These are phyloP conservation scores for Pseudopipra pipra DNA, from an alignment of 2,113 vertebrate genomes.

Conservation along the genomic window DNA sequence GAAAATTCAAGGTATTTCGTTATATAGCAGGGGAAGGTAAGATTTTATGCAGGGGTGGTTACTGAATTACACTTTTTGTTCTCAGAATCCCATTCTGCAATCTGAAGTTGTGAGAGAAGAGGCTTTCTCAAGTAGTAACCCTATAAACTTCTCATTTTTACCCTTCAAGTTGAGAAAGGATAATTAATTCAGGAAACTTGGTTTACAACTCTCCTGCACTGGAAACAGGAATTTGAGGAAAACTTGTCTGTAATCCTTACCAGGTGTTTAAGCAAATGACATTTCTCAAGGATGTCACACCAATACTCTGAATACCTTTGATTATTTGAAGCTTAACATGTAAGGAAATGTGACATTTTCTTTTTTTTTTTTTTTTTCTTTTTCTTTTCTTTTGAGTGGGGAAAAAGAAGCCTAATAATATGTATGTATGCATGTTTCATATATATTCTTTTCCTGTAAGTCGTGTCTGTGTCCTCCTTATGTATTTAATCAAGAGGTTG, in stretches of 20 bases:
- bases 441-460: not conserved
- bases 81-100: not conserved
- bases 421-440: not conserved
- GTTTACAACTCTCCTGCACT: not conserved
- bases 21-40: not conserved
- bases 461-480: not conserved
- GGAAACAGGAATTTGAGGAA: not conserved
- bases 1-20: not conserved
- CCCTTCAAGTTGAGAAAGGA: not conserved
- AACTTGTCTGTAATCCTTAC: not conserved
- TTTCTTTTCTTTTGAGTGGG: not conserved
- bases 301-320: not conserved
- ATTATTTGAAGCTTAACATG: not conserved
- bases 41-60: not conserved
- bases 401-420: not conserved
- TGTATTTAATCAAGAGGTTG: not conserved
- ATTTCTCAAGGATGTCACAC: not conserved
- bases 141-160: not conserved
- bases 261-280: not conserved
- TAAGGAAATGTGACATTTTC: not conserved
- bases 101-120: not conserved
- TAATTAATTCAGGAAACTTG: not conserved
- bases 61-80: not conserved
- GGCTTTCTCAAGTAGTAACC: not conserved
- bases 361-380: not conserved